Evolutionary conservation across 2,797 vertebrate genomes (phyloP).

Genomic region (Channallabes apus): DNA sequence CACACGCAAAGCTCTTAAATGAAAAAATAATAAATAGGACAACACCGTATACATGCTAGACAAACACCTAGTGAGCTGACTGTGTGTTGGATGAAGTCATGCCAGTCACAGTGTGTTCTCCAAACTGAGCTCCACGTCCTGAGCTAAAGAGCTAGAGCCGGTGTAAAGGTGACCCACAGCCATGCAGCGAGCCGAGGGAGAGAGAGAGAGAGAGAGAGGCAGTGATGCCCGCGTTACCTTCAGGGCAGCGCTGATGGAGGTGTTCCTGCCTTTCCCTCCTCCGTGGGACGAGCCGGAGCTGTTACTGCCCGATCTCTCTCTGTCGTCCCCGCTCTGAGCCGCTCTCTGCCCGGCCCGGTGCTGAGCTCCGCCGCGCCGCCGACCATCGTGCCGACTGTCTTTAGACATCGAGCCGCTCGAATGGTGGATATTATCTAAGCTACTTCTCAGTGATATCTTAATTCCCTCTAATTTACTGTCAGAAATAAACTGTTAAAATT

Average conservation of each 20-base stretch:
- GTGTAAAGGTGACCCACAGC: neutral
- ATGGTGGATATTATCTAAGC: neutral
- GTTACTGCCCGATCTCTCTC: slow-evolving; percentile 81
- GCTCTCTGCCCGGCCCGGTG: slow-evolving; percentile 73
- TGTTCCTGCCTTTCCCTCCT: slow-evolving; percentile 76
- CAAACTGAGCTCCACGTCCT: neutral
- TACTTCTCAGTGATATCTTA: no score
- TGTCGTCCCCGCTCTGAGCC: slow-evolving; percentile 73
- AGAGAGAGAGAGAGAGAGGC: no score
- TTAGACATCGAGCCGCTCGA: slow-evolving; percentile 73
- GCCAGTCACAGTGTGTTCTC: neutral
- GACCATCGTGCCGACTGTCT: slow-evolving; percentile 77
- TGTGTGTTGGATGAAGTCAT: neutral
- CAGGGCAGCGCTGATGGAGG: slow-evolving; percentile 63
- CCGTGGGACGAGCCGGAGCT: slow-evolving; percentile 83
- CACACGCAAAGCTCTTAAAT: neutral
- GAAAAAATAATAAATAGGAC: neutral
- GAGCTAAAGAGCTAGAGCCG: neutral
- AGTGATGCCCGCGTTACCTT: slow-evolving; percentile 65
- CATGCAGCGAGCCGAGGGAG: neutral
- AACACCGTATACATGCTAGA: neutral
- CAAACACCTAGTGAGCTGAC: neutral
- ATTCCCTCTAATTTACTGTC: neutral
- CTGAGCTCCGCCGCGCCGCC: slow-evolving; percentile 75
- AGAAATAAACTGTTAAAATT: slow-evolving; percentile 25